Evolutionary conservation across 2,797 vertebrate species (phyloP).

Genomic region (Clarias laeviceps): DNA sequence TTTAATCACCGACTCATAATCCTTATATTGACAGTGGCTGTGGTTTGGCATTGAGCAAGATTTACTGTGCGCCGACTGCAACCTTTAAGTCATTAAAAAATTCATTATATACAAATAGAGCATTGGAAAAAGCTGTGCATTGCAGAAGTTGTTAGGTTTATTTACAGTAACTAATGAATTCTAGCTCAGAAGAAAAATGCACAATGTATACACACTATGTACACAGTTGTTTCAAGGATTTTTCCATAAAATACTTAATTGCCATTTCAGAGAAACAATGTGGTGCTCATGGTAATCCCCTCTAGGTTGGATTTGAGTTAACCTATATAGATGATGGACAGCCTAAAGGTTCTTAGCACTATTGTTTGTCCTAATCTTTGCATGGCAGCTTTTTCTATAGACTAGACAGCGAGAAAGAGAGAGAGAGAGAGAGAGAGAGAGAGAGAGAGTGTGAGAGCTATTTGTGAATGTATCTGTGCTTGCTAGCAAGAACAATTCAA

Average conservation of each 20-base stretch:
- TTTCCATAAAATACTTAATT: slow-evolving; percentile 14
- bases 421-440: background rate
- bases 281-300: slow-evolving; percentile 18
- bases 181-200: background rate
- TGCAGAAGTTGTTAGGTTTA: background rate
- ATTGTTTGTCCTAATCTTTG: slow-evolving; percentile 38
- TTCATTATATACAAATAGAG: background rate
- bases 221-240: slow-evolving; percentile 1
- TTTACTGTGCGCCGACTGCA: background rate
- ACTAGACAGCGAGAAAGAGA: background rate
- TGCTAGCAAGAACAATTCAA: slow-evolving; percentile 9
- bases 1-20: slow-evolving; percentile 12
- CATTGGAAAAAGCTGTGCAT: background rate
- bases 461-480: background rate
- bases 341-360: slow-evolving; percentile 19
- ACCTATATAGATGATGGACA: slow-evolving; percentile 29
- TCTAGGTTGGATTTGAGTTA: slow-evolving; percentile 20
- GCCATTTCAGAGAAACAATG: background rate
- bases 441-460: background rate
- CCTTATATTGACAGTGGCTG: background rate
- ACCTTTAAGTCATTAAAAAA: background rate
- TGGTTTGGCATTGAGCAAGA: background rate
- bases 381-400: slow-evolving; percentile 16
- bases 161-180: background rate
- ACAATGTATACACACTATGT: background rate